phyloP scores from a whole-genome alignment of 2,888 invertebrate species.

The Pollenia griseotomentosa region DNA sequence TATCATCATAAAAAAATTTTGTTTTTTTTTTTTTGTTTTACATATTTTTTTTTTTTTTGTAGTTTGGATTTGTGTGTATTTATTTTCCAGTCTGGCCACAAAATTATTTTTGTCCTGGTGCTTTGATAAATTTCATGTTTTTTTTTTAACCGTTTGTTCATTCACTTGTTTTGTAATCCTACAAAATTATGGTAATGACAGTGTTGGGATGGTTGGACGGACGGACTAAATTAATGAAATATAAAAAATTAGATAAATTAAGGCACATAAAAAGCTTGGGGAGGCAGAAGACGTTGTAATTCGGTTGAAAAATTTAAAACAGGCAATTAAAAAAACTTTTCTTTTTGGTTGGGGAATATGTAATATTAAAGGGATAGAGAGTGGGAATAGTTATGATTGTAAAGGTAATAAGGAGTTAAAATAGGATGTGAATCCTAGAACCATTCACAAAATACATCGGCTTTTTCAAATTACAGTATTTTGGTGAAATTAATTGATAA shows the following conservation, averaged over 20 bases:
- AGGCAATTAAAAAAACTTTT: neutral
- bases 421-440: too few species aligned
- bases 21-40: slow-evolving; percentile 1
- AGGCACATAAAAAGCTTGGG: neutral
- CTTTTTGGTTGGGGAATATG: too few species aligned
- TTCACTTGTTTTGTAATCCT: slow-evolving; percentile 30
- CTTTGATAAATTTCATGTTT: slow-evolving; percentile 44
- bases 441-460: too few species aligned
- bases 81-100: slow-evolving; percentile 60
- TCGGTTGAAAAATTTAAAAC: slow-evolving; percentile 1
- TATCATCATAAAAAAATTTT: slow-evolving; percentile 10
- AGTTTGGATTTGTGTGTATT: slow-evolving; percentile 1
- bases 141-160: slow-evolving; percentile 15
- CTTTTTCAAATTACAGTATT: too few species aligned
- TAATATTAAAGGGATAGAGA: too few species aligned
- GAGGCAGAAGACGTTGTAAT: neutral
- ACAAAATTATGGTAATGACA: slow-evolving; percentile 66
- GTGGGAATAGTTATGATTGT: too few species aligned
- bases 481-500: too few species aligned
- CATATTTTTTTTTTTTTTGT: neutral
- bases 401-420: too few species aligned
- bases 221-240: slow-evolving; percentile 13
- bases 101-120: slow-evolving; percentile 30
- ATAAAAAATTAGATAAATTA: slow-evolving; percentile 16
- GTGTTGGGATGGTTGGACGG: slow-evolving; percentile 2